Base-by-base conservation (phyloP, 2,888 invertebrate species). In the Brachycybe producta region DNA sequence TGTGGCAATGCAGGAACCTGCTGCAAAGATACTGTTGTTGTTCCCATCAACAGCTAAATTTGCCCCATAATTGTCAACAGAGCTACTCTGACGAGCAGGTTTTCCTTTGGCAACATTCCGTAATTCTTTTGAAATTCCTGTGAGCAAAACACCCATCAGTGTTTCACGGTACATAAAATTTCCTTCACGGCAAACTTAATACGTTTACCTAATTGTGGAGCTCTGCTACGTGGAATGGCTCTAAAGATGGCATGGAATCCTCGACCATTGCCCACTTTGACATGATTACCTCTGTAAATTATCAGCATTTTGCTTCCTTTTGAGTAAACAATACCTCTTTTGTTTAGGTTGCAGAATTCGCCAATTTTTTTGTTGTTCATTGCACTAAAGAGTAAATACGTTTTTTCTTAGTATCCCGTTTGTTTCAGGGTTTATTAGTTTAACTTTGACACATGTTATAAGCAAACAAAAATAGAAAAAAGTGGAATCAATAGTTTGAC, bases 201-300 rank as follows among this genome's bases (percentile, higher is more conserved):
- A n/a, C n/a, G n/a, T 11, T 32, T 32, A 41, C 41, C 41, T 23
- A 8, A n/a, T 26, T 19, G 26, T 38, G 47, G 47, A 2, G 38
- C 38, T 4, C 27, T 41, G 35, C 38, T 52, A 42, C 34, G 44
- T 26, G 51, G 48, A 2, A 58, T 47, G n/a, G 52, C 52, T 36
- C 53, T 53, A 39, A 54, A 59, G 2, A 57, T 54, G 1, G 58
- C 59, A 44, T 60, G 59, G 39, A 60, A 60, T 26, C 60, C 60
- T 45, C 60, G 52, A 17, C 60, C 59, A 45, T 60, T 60, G n/a
- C 60, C 60, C 17, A 60, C 56, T 40, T 55, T 57, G 23, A 54
- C 52, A 50, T 58, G 49, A n/a, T 54, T 52, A 3, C 57, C 58
- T 5, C 52, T 52, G 36, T 56, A 58, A 8, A 56, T 50, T 3